Evolutionary conservation across 1,140 invertebrate species (phyloP), one percentile per base, ranked within the genome.

Genomic region (Maniola jurtina): DNA sequence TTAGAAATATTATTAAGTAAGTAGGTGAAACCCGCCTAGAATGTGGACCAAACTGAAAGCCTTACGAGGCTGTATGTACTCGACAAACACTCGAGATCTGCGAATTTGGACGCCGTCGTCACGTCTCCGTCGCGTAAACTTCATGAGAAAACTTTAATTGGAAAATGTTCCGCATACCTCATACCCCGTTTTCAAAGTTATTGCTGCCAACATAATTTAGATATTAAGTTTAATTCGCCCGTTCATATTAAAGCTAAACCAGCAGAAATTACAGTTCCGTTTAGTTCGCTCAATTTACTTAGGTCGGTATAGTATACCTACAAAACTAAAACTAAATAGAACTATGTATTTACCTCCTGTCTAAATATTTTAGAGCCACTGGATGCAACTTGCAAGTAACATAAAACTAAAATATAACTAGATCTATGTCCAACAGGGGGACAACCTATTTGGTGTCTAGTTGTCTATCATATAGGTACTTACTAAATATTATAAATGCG

Each of bases 131-230:
- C 25, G 50, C 58, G 59, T 52, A 70, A 80, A 73, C 70, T 66
- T 77, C 69, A 68, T 52, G 61, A 70, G 70, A 79, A 76, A 83
- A 81, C 74, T 83, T 83, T 83, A 83, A 83, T 83, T 81, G 76
- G 79, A 80, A 83, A 79, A 79, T 75, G 68, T 64, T 71, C 65
- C 64, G 35, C 55, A 40, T 63, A 57, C 64, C 56, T 59, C 56
- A 54, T 52, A 66, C 57, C 64, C 58, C 47, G 45, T 40, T 36
- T 60, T 35, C 55, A 35, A 54, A 66, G 64, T 66, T 60, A 66
- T 66, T 58, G 57, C 56, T 61, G 48, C 50, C 50, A 61, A 66
- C 57, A 62, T 62, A 62, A 50, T 62, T 55, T 38, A 52, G 15
- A 48, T 48, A 52, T 55, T 38, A 55, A 63, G 16, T 56, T 55